Percentiles rank a stretch among this genome's conserved stretches.
phyloP scores from a whole-genome alignment of 2,113 vertebrate genomes.

The Phalacrocorax pelagicus region DNA sequence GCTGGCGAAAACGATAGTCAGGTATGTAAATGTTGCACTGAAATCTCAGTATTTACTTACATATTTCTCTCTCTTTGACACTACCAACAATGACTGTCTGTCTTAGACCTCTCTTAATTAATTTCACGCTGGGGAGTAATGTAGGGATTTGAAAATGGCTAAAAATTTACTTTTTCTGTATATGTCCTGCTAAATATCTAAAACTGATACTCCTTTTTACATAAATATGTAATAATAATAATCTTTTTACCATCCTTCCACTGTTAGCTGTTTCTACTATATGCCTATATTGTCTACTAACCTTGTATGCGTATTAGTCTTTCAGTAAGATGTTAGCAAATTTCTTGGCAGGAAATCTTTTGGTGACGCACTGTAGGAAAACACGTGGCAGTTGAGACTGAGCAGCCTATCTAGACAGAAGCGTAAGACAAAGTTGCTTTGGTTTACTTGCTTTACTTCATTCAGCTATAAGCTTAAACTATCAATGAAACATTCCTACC shows the following conservation, averaged over 20 bases:
- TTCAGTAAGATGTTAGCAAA: neutral
- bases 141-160: neutral
- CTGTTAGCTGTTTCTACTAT: neutral
- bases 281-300: neutral
- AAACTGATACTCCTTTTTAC: neutral
- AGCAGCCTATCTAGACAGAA: neutral
- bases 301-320: neutral
- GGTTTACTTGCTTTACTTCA: neutral
- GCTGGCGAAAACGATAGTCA: neutral
- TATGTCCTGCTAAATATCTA: neutral
- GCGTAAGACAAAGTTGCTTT: neutral
- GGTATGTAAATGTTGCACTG: neutral
- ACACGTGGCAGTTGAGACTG: rapidly evolving
- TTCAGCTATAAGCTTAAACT: neutral
- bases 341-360: neutral
- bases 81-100: neutral
- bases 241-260: neutral
- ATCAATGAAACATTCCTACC: neutral
- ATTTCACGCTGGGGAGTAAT: neutral
- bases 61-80: neutral
- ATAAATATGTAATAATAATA: neutral
- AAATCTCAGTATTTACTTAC: neutral
- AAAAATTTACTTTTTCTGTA: neutral
- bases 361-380: neutral
- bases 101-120: neutral